Evolutionary conservation across 2,797 vertebrate species (phyloP).

Genomic region (Brotula barbata): DNA sequence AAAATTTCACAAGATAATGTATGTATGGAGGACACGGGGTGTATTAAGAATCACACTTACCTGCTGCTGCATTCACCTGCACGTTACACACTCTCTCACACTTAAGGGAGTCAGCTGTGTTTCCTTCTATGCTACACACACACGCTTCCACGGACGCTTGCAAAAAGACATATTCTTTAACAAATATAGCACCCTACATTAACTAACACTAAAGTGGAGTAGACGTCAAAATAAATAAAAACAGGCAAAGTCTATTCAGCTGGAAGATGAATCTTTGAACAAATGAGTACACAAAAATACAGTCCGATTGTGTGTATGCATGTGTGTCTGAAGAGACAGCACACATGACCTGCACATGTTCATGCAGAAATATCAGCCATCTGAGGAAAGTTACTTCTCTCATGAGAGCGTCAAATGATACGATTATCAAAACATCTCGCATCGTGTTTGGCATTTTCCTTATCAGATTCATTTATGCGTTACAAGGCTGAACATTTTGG

Average conservation of each 20-base stretch:
- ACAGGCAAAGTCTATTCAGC: slow-evolving; percentile 2
- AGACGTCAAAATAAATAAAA: slow-evolving; percentile 15
- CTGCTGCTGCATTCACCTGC: slow-evolving; percentile 10
- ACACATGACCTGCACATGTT: too few species aligned
- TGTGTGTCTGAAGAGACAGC: background rate
- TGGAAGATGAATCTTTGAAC: slow-evolving; percentile 1
- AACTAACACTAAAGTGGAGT: background rate
- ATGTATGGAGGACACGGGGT: slow-evolving; percentile 63
- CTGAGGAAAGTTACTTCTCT: slow-evolving; percentile 75
- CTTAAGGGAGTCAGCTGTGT: background rate
- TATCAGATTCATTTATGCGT: too few species aligned
- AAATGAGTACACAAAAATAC: background rate
- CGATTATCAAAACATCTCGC: too few species aligned
- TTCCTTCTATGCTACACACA: background rate
- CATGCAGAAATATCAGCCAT: slow-evolving; percentile 76
- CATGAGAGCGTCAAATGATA: too few species aligned
- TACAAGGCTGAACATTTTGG: too few species aligned
- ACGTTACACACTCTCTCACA: background rate
- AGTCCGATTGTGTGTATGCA: background rate
- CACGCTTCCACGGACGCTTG: background rate
- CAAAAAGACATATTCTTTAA: slow-evolving; percentile 6
- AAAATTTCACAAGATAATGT: slow-evolving; percentile 58
- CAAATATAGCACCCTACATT: background rate
- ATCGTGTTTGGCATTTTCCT: too few species aligned
- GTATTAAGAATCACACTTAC: slow-evolving; percentile 38